Base-by-base conservation (phyloP, 1,140 invertebrate genomes). In the Eriocheir sinensis region DNA sequence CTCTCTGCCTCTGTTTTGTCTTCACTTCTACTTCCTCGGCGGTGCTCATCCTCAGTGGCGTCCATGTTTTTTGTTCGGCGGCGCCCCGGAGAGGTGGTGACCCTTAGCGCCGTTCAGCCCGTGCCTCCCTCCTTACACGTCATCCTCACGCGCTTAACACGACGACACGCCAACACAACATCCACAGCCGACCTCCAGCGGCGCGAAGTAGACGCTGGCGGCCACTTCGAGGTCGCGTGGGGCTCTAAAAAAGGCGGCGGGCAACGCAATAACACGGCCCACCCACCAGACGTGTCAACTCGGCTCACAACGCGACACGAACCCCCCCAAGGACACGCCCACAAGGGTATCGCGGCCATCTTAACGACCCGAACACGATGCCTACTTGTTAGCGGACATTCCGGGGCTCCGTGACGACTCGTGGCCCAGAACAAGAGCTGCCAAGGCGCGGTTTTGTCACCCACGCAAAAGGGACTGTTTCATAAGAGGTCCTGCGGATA, bases 381-480 rank as follows among this genome's bases (percentile, higher is more conserved):
- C 60, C 60, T 72, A 72, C 60, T 72, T 72, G n/a, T 72, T 72
- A 72, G 60, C 60, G 60, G 27, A 21, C 60, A 72, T 72, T 72
- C 60, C 60, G 8, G 60, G 60, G 60, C n/a, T 72, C 60, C 60
- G 60, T 72, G 60, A 72, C 60, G 60, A n/a, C 21, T 72, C 12
- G 60, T 4, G 21, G 21, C 60, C 21, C 60, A 72, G 21, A 72
- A n/a, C n/a, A n/a, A n/a, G n/a, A n/a, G n/a, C n/a, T n/a, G n/a
- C n/a, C n/a, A n/a, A n/a, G n/a, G n/a, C n/a, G n/a, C n/a, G n/a
- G n/a, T n/a, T n/a, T n/a, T n/a, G n/a, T n/a, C n/a, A n/a, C n/a
- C n/a, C n/a, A n/a, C n/a, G n/a, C n/a, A n/a, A n/a, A n/a, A n/a
- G n/a, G n/a, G n/a, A n/a, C n/a, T n/a, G n/a, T n/a, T n/a, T n/a